Percentiles rank a stretch among this genome's conserved stretches.
Conservation (phyloP, 2,113 vertebrate genomes). For the Tychaedon coryphoeus region DNA sequence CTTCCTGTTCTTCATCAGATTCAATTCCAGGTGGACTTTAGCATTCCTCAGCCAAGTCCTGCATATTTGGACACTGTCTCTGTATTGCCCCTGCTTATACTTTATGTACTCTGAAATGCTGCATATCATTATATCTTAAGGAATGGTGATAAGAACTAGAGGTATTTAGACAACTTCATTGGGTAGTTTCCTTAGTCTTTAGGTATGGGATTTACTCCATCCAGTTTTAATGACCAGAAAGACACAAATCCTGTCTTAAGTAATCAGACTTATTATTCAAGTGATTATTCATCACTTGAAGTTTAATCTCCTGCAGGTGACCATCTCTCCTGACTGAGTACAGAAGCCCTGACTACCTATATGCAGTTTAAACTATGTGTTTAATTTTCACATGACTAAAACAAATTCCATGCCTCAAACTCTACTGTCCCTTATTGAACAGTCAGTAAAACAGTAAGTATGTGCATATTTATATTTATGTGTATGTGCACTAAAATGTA, state of each 20-base stretch:
- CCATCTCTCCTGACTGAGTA: fast-evolving
- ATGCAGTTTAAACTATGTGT: neutral
- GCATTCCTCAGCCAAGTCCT: neutral
- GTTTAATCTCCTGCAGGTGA: neutral
- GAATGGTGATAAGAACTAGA: neutral
- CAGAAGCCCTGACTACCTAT: neutral
- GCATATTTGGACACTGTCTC: neutral
- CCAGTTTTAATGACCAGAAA: neutral
- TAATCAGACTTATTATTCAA: neutral
- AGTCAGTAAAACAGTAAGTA: neutral
- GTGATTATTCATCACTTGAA: no score
- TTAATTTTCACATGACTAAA: neutral
- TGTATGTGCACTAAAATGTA: neutral
- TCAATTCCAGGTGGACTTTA: neutral
- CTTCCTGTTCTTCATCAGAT: neutral
- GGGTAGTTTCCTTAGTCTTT: neutral
- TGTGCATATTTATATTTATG: neutral
- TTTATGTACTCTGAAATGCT: neutral
- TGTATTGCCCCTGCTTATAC: neutral
- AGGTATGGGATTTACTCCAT: neutral
- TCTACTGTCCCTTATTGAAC: neutral
- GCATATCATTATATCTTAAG: neutral
- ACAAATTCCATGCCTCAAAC: neutral
- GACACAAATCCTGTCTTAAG: neutral
- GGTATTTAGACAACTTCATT: neutral